phyloP scores from a whole-genome alignment of 2,113 vertebrate genomes.

The Phycodurus eques region DNA sequence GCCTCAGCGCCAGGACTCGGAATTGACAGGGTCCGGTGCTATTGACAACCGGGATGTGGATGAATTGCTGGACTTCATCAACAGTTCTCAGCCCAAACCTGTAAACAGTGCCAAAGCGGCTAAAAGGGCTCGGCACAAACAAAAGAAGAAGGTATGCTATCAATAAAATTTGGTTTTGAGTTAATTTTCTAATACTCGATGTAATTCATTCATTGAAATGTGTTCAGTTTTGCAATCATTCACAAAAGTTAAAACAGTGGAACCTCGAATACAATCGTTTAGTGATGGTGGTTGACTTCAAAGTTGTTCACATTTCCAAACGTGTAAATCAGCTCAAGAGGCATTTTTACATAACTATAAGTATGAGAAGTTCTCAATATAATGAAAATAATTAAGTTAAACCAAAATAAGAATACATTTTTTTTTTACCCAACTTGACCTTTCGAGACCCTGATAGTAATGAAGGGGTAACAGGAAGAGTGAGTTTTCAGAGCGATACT shows the following conservation, averaged over 20 bases:
- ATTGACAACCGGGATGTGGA: slow-evolving; percentile 93
- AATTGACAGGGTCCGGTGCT: slow-evolving; percentile 73
- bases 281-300: background rate
- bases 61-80: slow-evolving; percentile 95
- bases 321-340: no score
- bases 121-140: slow-evolving; percentile 95
- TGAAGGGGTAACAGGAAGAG: no score
- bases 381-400: no score
- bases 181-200: background rate
- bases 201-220: background rate
- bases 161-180: background rate
- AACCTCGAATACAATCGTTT: background rate
- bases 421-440: no score
- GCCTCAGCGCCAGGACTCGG: slow-evolving; percentile 86
- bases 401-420: no score
- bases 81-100: slow-evolving; percentile 93
- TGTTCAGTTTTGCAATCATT: background rate
- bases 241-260: background rate
- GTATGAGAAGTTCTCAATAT: no score
- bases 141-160: slow-evolving; percentile 94
- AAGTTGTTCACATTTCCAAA: no score
- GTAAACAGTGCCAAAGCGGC: slow-evolving; percentile 96
- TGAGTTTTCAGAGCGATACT: no score
- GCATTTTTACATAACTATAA: no score
- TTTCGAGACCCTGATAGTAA: no score